Evolutionary conservation across 2,888 invertebrate genomes (phyloP), one percentile per base, ranked within the genome.

Genomic region (Timandra comae): DNA sequence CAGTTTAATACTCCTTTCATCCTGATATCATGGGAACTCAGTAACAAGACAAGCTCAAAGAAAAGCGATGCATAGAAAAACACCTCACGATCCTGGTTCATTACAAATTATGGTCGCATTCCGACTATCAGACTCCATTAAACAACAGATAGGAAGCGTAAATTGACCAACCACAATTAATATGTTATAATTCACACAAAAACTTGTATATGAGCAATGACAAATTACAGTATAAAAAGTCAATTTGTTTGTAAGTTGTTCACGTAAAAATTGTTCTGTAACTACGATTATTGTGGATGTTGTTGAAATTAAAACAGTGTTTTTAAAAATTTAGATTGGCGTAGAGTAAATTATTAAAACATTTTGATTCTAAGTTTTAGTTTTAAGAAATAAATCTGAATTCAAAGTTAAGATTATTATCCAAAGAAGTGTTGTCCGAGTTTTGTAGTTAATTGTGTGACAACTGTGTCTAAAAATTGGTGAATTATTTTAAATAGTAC

Each of bases 101-200:
- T 84, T 84, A 84, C 84, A 80, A 82, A 84, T 85, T 82, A 84
- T 82, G 73, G 57, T 68, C 78, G 85, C 84, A 84, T 84, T 84
- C 80, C 76, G 68, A 62, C 58, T 16, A 66, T 69, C 71, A 59
- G 52, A 51, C 59, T 62, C 56, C 65, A 70, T 75, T 71, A 74
- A 64, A 60, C 56, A 52, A 57, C 60, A 43, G 56, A 58, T 59
- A 65, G 62, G 60, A 65, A 72, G 59, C 51, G 56, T 35, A 45
- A 55, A 54, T 51, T 48, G 41, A 45, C 47, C 55, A 48, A 54
- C 63, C 49, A 58, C 68, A 74, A 76, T 80, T 79, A 78, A 74
- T 68, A 66, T 63, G 49, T 61, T 63, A 68, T 71, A 71, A 72
- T 72, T 64, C 59, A 52, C 59, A 66, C 63, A 79, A 76, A 74